Evolutionary conservation across 2,797 vertebrate species (phyloP), one percentile per base, ranked within the genome.

Genomic region (Pterois miles): DNA sequence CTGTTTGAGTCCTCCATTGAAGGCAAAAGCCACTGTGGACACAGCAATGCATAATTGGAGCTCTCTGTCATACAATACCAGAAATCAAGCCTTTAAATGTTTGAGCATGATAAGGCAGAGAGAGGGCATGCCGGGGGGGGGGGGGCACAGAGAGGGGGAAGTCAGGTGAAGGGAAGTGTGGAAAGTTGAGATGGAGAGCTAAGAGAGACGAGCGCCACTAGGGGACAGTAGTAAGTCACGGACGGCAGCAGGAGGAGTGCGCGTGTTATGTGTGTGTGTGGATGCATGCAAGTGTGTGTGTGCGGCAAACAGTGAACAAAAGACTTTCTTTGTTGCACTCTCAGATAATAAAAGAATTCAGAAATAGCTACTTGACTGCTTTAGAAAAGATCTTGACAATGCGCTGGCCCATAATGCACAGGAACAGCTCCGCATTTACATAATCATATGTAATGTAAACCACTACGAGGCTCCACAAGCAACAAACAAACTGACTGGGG

Each of bases 151-250:
- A 78, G 62, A 73, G 56, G 77, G 54, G 81, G 82, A 80, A 86
- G 86, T 88, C 90, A 93, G 91, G 90, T 91, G 88, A 92, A 82
- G 73, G 82, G 80, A 71, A 86, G 84, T 80, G 88, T 82, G 80
- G 82, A 83, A 88, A 90, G 87, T 87, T 89, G 82, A 90, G 91
- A 89, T 69, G 60, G 70, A 81, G 83, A 85, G 81, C 76, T 67
- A 7, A 23, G 48, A 27, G 67, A 82, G 78, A 80, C 71, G 38
- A 76, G 76, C 71, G 66, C 96, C 97, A 98, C 98, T 98, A 99
- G 98, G 96, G 97, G 98, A 96, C 98, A 99, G 97, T 98, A 99
- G 96, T 97, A 98, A 99, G 97, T 98, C 97, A 97, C 92, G 95
- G 92, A 97, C 96, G 84, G 95, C 68, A 86, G 77, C 54, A 71